A percentile compares a stretch with the other conserved stretches of the same genome.
Conservation (phyloP, 2,113 vertebrate species). For the Origma solitaria region DNA sequence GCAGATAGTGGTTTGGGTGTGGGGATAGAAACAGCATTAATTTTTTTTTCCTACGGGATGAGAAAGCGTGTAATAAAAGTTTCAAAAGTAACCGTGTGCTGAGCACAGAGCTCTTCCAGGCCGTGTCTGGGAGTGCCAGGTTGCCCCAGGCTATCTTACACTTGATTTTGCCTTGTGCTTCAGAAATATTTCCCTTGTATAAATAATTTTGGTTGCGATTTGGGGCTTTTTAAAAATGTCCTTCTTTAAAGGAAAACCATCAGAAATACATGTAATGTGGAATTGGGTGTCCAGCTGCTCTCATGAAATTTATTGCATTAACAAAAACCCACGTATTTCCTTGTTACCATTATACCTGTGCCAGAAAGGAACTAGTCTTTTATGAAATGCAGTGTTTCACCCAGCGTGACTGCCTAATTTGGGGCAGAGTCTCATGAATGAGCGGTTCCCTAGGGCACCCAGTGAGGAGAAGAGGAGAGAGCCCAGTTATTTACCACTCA, state of each 20-base stretch:
- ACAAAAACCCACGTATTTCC: not conserved
- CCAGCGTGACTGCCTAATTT: not conserved
- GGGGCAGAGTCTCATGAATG: not conserved
- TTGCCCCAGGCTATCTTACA: conserved; percentile 5
- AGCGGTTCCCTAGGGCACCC: not conserved
- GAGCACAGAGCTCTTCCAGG: not conserved
- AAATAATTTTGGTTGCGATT: conserved; percentile 6
- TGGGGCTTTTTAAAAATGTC: not conserved
- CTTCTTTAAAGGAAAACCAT: not conserved
- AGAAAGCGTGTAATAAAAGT: not conserved
- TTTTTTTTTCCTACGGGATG: not conserved
- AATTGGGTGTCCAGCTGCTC: not conserved
- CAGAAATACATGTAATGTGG: not conserved
- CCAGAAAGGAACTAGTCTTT: not conserved
- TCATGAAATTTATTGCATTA: not conserved
- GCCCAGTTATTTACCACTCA: not conserved
- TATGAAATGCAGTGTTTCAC: not conserved
- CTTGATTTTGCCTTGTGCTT: conserved; percentile 21
- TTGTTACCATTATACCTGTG: not conserved
- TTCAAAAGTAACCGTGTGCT: not conserved
- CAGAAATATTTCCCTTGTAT: conserved; percentile 15
- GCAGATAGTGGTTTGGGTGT: conserved; percentile 63
- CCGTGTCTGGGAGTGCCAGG: conserved; percentile 7
- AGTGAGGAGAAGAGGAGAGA: not conserved
- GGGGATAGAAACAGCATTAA: conserved; percentile 28